Evolutionary conservation across 2,797 vertebrate species (phyloP), one percentile per base, ranked within the genome.

Genomic region (Acestrorhynchus altus): DNA sequence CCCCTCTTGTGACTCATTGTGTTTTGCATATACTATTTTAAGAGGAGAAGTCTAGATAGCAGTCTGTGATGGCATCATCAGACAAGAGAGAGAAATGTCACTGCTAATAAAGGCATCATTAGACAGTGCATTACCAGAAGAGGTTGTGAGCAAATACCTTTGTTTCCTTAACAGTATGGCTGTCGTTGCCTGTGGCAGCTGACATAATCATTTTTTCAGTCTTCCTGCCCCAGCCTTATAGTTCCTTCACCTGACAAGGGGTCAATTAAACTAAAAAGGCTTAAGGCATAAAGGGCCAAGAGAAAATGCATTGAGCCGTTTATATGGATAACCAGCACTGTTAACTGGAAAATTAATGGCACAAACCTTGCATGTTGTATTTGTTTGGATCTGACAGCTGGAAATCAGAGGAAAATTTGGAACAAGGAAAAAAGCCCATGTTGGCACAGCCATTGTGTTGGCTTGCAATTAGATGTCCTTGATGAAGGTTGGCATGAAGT

Each of bases 91-190:
- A 26, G 42, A 67, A 67, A 67, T 51, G 46, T 31, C 46, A 49
- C 44, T 28, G 40, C 15, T 65, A 47, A 44, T 47, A 67, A 67
- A 49, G 8, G 24, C 3, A 8, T 7, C 3, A 24, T 18, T 67
- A n/a, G 46, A 47, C 22, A 46, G 11, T 24, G 20, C 46, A 40
- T 47, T 47, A 47, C 40, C 7, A 8, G 46, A 26, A 63, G 40
- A 67, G 24, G 22, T 15, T 67, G 24, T 49, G 24, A 67, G 49
- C 24, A 49, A 67, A 63, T n/a, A 20, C 46, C 65, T 51, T 24
- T 11, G 28, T 61, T n/a, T 35, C 22, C 64, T 47, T 13, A 12
- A 16, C 42, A 46, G 16, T 10, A 13, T 4, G 24, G 15, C 2
- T 20, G n/a, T 11, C 1, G 11, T 44, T 44, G 63, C 40, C 63